These are phyloP conservation scores for Scortum barcoo DNA, from an alignment of 2,113 vertebrate species.

Conservation along the genomic window DNA sequence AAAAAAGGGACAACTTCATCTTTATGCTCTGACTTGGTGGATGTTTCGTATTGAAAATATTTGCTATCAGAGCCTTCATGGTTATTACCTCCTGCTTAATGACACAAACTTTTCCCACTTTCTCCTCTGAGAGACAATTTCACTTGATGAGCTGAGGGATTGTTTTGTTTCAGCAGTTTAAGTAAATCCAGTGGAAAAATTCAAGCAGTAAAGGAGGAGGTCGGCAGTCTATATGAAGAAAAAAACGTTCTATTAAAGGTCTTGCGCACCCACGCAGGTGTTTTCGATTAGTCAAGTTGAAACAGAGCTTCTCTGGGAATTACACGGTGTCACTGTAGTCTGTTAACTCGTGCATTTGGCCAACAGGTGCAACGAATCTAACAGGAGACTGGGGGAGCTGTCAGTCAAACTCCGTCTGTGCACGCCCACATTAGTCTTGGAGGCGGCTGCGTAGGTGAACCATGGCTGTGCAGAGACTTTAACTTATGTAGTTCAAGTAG, in stretches of 20 bases:
- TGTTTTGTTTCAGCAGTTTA: not conserved
- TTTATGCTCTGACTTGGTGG: not conserved
- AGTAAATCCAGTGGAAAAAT: not conserved
- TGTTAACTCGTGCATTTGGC: not conserved
- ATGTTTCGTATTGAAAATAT: constrained; percentile 3
- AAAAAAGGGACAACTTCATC: constrained; percentile 19
- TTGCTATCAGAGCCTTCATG: not conserved
- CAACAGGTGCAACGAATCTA: not conserved
- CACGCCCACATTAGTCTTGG: not conserved
- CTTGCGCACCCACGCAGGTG: not conserved
- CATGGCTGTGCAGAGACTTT: not conserved
- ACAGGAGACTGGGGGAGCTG: not conserved
- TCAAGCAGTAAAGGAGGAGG: not conserved
- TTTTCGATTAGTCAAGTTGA: not conserved
- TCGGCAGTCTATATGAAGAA: no score
- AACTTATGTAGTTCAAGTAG: not conserved
- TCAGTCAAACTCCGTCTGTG: not conserved
- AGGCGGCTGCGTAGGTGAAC: not conserved
- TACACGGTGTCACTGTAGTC: not conserved
- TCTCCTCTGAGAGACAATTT: not conserved
- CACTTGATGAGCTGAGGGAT: not conserved
- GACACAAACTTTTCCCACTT: not conserved
- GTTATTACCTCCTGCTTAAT: not conserved
- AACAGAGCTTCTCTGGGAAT: not conserved
- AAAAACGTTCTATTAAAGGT: not conserved